Evolutionary conservation across 2,797 vertebrate genomes (phyloP), one percentile per base, ranked within the genome.

Genomic region (Peromyscus nudipes): DNA sequence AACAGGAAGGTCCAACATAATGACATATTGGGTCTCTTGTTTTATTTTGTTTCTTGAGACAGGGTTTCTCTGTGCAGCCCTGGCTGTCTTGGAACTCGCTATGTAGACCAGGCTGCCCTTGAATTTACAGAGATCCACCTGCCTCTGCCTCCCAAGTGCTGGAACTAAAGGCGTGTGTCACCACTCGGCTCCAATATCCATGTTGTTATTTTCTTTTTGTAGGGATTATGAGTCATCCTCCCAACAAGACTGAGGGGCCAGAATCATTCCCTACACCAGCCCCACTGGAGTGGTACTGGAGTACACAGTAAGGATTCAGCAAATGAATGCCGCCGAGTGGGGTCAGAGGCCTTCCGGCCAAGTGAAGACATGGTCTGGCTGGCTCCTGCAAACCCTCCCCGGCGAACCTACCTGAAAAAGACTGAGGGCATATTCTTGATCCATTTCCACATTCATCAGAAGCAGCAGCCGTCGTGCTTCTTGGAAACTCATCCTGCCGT

Each of bases 381-480:
- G 60, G 25, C 67, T 80, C 60, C 29, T 79, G 64, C 52, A 84
- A 60, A 67, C 31, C 52, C n/a, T 83, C 57, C 83, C 83, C 6
- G 9, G 71, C 25, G 75, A 49, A 80, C 96, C 97, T 93, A 99
- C 99, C 96, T 99, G 99, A 93, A 99, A 99, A 75, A 99, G 99
- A 71, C 97, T 96, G 52, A 99, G 98, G 37, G 99, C 99, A 31
- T 99, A 99, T 10, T 99, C 99, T 93, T 99, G 99, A 0, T 99
- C 99, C 99, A 99, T 99, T 31, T 99, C 99, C 37, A 99, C 98
- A 0, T 99, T 99, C 99, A 99, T 99, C 99, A 99, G 99, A 96
- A 99, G 99, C 89, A 99, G 98, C 89, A 99, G 98, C 57, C 98
- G 99, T 94, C 98, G 99, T 89, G 99, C 99, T 96, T 99, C 99